phyloP scores from a whole-genome alignment of 1,140 invertebrate species.

The Ceratosolen solmsi region DNA sequence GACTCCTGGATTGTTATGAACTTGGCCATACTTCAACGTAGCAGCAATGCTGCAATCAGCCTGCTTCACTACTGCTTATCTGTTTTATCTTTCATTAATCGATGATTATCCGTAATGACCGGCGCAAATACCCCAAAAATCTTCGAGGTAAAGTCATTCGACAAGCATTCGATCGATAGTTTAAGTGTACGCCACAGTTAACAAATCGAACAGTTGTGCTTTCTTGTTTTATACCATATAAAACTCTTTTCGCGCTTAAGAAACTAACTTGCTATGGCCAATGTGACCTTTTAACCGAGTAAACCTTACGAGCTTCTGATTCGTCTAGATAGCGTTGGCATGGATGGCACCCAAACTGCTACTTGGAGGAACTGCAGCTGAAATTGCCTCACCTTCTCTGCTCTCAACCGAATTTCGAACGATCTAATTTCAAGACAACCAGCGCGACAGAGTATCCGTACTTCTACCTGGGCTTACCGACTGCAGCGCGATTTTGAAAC shows the following conservation, averaged over 20 bases:
- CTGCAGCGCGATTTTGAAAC: slow-evolving; percentile 2
- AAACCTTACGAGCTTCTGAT: slow-evolving; percentile 36
- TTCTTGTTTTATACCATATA: no score
- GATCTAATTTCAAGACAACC: slow-evolving; percentile 24
- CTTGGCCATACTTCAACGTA: no score
- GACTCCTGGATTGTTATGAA: no score
- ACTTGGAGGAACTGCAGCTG: not conserved
- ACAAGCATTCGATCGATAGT: no score
- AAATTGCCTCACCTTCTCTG: slow-evolving; percentile 29
- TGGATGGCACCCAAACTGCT: not conserved
- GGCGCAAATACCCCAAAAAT: no score
- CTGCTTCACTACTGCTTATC: no score
- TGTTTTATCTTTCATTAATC: no score
- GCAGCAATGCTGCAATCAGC: no score
- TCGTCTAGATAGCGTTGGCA: slow-evolving; percentile 43
- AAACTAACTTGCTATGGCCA: slow-evolving; percentile 59
- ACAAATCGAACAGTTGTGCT: no score
- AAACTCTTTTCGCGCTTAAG: not conserved
- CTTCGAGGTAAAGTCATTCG: no score
- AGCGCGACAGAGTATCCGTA: not conserved
- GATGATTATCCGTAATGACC: no score
- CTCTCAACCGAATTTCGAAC: slow-evolving; percentile 28
- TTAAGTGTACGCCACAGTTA: no score
- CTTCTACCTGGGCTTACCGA: slow-evolving; percentile 6
- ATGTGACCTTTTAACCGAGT: slow-evolving; percentile 59